These are phyloP conservation scores for Synergus gifuensis DNA, from an alignment of 2,888 invertebrate species.

Conservation along the genomic window DNA sequence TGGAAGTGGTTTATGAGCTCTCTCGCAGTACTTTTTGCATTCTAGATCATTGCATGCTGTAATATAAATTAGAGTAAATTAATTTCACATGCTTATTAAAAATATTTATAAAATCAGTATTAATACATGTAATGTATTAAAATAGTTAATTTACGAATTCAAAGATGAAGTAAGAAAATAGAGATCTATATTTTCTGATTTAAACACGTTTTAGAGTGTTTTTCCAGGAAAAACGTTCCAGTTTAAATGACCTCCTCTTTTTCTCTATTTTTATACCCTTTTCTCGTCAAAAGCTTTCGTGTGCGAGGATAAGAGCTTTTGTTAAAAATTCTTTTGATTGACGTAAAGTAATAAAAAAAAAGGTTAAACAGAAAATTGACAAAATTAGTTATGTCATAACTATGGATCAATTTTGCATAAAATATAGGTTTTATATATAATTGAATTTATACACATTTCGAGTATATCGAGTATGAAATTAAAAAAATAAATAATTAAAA, in stretches of 20 bases:
- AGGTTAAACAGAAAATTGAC: no score
- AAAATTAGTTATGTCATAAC: no score
- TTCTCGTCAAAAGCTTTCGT: neutral
- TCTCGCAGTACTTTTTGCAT: neutral
- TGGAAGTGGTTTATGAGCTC: neutral
- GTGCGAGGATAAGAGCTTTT: neutral
- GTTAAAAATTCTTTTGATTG: neutral
- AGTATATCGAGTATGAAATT: neutral
- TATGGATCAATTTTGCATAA: no score
- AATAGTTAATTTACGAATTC: no score
- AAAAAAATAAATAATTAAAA: neutral
- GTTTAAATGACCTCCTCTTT: neutral
- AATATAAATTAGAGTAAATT: conserved; percentile 13
- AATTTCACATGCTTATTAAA: neutral
- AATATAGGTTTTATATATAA: no score
- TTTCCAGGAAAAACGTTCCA: neutral
- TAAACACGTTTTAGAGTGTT: neutral
- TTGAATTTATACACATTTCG: no score
- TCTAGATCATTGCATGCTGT: neutral
- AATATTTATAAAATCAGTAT: neutral
- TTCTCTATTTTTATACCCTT: neutral
- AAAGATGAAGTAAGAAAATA: no score
- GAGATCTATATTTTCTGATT: no score
- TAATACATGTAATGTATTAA: no score
- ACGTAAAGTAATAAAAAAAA: no score